Conservation (phyloP, 92 coral and sea anemone genomes). For the Heliopora coerulea region DNA sequence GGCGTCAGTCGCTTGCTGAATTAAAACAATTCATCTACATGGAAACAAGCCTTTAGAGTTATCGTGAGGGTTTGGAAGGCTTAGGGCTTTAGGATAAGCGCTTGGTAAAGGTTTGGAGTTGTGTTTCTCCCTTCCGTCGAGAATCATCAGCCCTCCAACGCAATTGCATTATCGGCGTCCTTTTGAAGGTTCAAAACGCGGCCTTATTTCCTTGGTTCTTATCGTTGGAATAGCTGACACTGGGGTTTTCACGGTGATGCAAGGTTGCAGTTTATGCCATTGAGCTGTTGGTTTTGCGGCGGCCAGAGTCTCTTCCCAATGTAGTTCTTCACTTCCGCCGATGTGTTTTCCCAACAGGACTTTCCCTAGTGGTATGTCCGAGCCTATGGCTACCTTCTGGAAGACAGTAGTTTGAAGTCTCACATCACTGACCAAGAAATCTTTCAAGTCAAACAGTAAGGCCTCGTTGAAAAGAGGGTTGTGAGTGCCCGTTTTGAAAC, state of each 20-base stretch:
- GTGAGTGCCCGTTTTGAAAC: slow-evolving; percentile 77
- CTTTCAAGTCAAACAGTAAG: slow-evolving; percentile 87
- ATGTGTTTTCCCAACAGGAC: slow-evolving; percentile 77
- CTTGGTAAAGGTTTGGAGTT: too few species aligned
- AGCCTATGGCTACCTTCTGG: slow-evolving; percentile 79
- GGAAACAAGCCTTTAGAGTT: too few species aligned
- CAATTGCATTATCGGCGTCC: slow-evolving; percentile 6
- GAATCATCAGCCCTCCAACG: too few species aligned
- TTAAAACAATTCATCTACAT: too few species aligned
- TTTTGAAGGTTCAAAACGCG: slow-evolving; percentile 20
- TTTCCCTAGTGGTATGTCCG: slow-evolving; percentile 84
- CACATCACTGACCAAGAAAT: slow-evolving; percentile 71
- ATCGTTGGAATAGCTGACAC: slow-evolving; percentile 7
- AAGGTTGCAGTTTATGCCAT: slow-evolving; percentile 89
- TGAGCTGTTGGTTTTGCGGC: slow-evolving; percentile 94
- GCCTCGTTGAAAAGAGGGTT: slow-evolving; percentile 94
- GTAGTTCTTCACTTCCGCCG: slow-evolving; percentile 76
- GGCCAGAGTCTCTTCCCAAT: slow-evolving; percentile 93
- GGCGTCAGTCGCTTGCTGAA: too few species aligned
- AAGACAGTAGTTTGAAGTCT: slow-evolving; percentile 83
- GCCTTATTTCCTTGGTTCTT: slow-evolving; percentile 27
- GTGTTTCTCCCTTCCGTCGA: too few species aligned
- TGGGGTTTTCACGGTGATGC: slow-evolving; percentile 33
- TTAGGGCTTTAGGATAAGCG: too few species aligned
- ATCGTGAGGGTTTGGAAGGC: too few species aligned